These are phyloP conservation scores for Vidua chalybeata DNA, from an alignment of 2,113 vertebrate species.

Conservation along the genomic window DNA sequence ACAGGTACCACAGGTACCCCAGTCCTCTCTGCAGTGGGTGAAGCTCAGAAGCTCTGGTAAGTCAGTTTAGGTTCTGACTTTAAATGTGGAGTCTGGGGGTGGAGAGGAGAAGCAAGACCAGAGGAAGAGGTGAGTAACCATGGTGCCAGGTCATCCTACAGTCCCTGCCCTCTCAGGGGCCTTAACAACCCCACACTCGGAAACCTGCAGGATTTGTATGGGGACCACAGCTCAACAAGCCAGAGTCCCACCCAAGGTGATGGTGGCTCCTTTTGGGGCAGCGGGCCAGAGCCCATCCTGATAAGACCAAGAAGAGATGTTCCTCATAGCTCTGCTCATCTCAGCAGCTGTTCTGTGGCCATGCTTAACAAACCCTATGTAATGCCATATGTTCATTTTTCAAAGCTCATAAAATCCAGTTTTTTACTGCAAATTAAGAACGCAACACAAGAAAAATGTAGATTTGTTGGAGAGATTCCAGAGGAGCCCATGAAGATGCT, in stretches of 20 bases:
- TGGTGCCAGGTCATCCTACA: neutral
- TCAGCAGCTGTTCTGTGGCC: neutral
- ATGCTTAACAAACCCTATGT: neutral
- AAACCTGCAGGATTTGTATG: neutral
- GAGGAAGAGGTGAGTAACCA: neutral
- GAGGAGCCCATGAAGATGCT: neutral
- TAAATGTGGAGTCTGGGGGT: neutral
- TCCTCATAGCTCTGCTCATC: neutral
- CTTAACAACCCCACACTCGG: rapidly evolving
- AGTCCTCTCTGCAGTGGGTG: neutral
- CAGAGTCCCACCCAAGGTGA: neutral
- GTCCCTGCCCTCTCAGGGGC: neutral
- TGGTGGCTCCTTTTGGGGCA: neutral
- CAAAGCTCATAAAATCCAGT: neutral
- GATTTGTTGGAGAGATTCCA: neutral
- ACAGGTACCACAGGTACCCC: neutral
- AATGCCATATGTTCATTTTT: neutral
- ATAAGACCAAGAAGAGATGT: neutral
- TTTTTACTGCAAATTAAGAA: neutral
- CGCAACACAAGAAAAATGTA: neutral
- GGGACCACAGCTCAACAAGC: neutral
- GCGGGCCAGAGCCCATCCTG: neutral
- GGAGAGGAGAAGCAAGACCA: neutral
- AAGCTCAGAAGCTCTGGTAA: neutral
- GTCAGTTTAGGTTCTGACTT: neutral